phyloP scores from a whole-genome alignment of 2,797 vertebrate genomes.

The Pelobates cultripes region DNA sequence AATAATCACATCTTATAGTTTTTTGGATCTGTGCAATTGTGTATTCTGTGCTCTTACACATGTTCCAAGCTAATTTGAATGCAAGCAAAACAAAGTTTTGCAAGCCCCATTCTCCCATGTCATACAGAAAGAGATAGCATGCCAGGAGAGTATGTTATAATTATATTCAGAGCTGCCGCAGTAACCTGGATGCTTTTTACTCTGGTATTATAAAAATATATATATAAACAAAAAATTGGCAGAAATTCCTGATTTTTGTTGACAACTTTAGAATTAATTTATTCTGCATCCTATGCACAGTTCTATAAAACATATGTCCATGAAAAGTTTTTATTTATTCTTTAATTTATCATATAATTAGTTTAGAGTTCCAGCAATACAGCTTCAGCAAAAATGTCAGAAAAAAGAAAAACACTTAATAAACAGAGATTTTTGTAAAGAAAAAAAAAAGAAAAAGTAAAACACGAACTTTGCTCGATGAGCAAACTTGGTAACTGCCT shows the following conservation, averaged over 20 bases:
- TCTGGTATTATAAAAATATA: background rate
- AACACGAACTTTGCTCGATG: no score
- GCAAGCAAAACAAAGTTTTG: background rate
- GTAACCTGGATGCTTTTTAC: background rate
- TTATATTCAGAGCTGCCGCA: background rate
- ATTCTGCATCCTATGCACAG: conserved; percentile 2
- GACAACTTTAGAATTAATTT: conserved; percentile 3
- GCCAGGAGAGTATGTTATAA: background rate
- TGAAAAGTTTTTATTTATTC: background rate
- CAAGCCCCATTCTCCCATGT: background rate
- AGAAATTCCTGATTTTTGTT: background rate
- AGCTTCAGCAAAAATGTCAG: no score
- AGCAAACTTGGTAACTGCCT: no score
- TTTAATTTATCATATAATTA: no score
- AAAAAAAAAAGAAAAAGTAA: no score
- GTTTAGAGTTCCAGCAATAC: no score
- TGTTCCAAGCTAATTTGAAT: no score
- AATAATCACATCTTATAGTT: no score
- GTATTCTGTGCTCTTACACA: no score
- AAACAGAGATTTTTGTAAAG: no score
- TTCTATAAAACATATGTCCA: background rate
- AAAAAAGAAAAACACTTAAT: no score
- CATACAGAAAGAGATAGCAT: background rate
- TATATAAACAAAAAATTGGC: background rate
- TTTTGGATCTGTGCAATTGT: no score